phyloP scores from a whole-genome alignment of 2,888 invertebrate genomes.

The Ennomos quercinarius region DNA sequence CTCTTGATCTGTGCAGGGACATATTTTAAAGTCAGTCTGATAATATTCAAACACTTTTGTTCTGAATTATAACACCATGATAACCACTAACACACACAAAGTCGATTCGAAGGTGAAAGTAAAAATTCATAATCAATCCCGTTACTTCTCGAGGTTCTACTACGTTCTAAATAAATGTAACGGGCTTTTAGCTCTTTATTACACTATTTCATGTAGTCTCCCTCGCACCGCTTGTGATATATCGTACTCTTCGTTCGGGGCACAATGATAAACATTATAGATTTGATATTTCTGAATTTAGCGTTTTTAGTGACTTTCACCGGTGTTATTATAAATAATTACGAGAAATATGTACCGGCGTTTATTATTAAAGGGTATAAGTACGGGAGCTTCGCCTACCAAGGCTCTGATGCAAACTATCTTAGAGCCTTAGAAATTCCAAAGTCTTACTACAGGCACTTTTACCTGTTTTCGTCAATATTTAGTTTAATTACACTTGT shows the following conservation, averaged over 20 bases:
- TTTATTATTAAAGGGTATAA: constrained; percentile 87
- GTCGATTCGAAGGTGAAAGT: constrained; percentile 34
- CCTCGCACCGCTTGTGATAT: constrained; percentile 8
- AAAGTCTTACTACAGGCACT: constrained; percentile 93
- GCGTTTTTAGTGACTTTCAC: constrained; percentile 79
- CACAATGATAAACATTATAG: constrained; percentile 68
- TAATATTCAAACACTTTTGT: no score
- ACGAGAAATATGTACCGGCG: constrained; percentile 88
- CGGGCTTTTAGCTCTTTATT: no score
- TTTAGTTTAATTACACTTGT: constrained; percentile 79
- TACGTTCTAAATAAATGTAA: constrained; percentile 27
- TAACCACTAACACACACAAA: neutral
- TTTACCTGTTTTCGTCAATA: constrained; percentile 89
- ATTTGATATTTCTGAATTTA: constrained; percentile 73
- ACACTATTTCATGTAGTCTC: constrained; percentile 17
- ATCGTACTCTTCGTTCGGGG: neutral
- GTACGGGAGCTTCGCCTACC: constrained; percentile 90
- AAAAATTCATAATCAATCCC: constrained; percentile 39
- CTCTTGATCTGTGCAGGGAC: no score
- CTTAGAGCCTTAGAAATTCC: constrained; percentile 88
- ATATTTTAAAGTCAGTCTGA: no score
- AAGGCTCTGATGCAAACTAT: constrained; percentile 76
- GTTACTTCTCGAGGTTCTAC: constrained; percentile 45
- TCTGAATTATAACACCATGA: no score
- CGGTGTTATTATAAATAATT: constrained; percentile 87